Evolutionary conservation across 92 coral and sea anemone genomes (phyloP).

Genomic region (Muricea muricata): DNA sequence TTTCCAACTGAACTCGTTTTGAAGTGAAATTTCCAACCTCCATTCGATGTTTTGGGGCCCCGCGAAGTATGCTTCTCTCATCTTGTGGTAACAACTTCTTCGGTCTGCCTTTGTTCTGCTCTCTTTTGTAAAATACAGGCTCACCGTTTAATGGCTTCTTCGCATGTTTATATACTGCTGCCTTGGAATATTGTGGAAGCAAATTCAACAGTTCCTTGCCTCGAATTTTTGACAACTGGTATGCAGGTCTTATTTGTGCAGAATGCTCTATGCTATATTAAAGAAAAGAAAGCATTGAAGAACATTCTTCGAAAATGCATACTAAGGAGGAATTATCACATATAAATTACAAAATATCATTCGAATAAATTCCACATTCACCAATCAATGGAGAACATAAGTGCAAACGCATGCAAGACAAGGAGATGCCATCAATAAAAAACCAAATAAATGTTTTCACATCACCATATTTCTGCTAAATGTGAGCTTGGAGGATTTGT

Average conservation of each 20-base stretch:
- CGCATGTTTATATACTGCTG: constrained; percentile 21
- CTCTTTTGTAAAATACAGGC: background rate
- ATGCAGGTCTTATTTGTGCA: constrained; percentile 4
- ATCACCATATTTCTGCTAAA: too few species aligned
- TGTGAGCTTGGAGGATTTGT: too few species aligned
- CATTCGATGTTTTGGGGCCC: background rate
- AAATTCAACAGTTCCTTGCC: background rate
- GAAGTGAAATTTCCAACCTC: background rate
- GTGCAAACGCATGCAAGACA: too few species aligned
- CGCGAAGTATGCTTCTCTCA: background rate
- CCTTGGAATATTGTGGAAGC: constrained; percentile 27
- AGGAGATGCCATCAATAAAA: too few species aligned
- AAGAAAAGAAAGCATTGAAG: too few species aligned
- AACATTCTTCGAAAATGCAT: too few species aligned
- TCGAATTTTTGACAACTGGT: constrained; percentile 1
- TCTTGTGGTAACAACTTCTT: background rate
- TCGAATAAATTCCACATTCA: too few species aligned
- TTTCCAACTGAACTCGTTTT: background rate
- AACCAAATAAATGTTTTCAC: too few species aligned
- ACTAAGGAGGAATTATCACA: too few species aligned
- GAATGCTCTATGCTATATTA: background rate
- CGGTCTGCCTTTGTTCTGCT: background rate
- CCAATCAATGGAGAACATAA: too few species aligned
- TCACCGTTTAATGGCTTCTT: constrained; percentile 9
- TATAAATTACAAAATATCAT: too few species aligned